Evolutionary conservation across 2,888 invertebrate genomes (phyloP), one percentile per base, ranked within the genome.

Genomic region (Parelbella ahira): DNA sequence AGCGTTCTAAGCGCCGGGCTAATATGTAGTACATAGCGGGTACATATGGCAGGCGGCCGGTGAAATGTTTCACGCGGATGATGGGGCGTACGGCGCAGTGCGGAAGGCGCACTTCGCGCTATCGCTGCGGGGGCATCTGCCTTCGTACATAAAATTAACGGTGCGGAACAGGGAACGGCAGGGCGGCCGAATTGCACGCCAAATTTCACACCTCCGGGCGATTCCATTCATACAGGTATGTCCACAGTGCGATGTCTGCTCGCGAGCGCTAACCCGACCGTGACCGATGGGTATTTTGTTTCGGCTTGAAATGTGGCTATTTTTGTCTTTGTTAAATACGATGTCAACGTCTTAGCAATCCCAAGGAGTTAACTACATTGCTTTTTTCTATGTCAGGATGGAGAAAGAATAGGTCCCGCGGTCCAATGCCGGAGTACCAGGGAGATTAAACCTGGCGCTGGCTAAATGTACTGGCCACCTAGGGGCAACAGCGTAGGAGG

Each of bases 81-180:
- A 27, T 41, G 20, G 33, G 33, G 48, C 37, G 54, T 48, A 49
- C 50, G 38, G 62, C 61, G 65, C 63, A 53, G 53, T 46, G 48
- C 47, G 49, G 48, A 48, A 48, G 47, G 49, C 45, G 42, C 58
- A 45, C 44, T 46, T 49, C 49, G 55, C 50, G 54, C 50, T 69
- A 72, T 76, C 72, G 56, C 59, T 52, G 53, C 53, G 64, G 54
- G 64, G 71, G 67, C 67, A 71, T 75, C 76, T 69, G 75, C 71
- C 67, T 72, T 63, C 55, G 67, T 64, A 68, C 64, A 67, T 75
- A 66, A 74, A 75, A 75, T 74, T 73, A 78, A 77, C 80, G 65
- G 67, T 52, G 74, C 71, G 73, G 68, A 82, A 79, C 78, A 60
- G 64, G 64, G 62, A 58, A 57, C 51, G 36, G 51, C 51, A 51